Percentiles rank a stretch among this genome's conserved stretches.
Evolutionary conservation across 2,113 vertebrate species (phyloP).

Genomic region (Scatophagus argus): DNA sequence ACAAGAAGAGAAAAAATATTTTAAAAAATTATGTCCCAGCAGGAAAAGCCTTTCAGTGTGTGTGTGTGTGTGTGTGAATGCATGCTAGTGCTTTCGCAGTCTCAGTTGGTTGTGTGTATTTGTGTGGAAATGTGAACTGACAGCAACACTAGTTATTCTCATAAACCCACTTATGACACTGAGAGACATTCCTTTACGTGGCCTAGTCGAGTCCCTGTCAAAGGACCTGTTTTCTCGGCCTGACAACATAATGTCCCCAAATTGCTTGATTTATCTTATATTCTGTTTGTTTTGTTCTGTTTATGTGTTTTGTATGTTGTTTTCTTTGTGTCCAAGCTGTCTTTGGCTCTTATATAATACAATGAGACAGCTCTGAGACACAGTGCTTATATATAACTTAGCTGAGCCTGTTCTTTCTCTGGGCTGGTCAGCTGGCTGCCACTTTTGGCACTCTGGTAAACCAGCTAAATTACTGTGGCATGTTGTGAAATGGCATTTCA

Average conservation of each 20-base stretch:
- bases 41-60: neutral
- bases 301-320: slow-evolving; percentile 19
- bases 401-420: slow-evolving; percentile 13
- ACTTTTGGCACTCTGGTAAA: slow-evolving; percentile 56
- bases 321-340: slow-evolving; percentile 26
- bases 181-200: neutral
- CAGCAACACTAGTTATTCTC: slow-evolving; percentile 24
- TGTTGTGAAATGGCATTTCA: slow-evolving; percentile 49
- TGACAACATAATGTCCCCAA: slow-evolving; percentile 8
- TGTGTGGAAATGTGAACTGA: slow-evolving; percentile 10
- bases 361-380: slow-evolving; percentile 2
- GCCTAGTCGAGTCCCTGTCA: neutral
- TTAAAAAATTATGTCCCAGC: neutral
- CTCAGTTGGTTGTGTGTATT: slow-evolving; percentile 16
- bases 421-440: slow-evolving; percentile 12
- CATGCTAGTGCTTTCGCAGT: neutral
- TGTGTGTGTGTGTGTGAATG: slow-evolving; percentile 20
- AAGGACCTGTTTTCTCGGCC: slow-evolving; percentile 15
- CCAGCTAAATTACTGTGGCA: slow-evolving; percentile 48
- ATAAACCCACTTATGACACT: slow-evolving; percentile 25
- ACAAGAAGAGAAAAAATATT: neutral
- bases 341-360: neutral
- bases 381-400: slow-evolving; percentile 2
- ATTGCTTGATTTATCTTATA: slow-evolving; percentile 32
- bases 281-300: no score